These are phyloP conservation scores for Ivindomyrus marchei DNA, from an alignment of 2,113 vertebrate species.

Conservation along the genomic window DNA sequence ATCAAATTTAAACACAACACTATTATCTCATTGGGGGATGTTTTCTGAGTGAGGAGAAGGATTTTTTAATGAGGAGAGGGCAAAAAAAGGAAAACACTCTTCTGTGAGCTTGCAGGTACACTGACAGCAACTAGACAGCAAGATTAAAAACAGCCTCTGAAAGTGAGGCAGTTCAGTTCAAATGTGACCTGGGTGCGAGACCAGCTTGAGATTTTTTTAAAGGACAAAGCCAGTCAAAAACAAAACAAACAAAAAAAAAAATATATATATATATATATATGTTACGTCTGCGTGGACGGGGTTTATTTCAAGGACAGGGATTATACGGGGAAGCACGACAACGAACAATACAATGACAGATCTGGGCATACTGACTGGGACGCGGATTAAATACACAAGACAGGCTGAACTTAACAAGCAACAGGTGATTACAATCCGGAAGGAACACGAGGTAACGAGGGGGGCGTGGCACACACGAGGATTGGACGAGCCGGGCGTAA, in stretches of 20 bases:
- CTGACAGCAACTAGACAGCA: not conserved
- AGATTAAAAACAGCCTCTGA: conserved; percentile 1
- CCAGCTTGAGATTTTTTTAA: not conserved
- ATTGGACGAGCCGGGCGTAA: no score
- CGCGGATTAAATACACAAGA: no score
- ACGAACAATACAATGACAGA: no score
- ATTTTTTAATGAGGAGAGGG: not conserved
- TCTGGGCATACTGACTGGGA: no score
- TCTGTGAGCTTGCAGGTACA: not conserved
- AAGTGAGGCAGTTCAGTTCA: not conserved
- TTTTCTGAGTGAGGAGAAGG: not conserved
- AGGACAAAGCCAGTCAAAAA: not conserved
- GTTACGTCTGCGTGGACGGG: no score
- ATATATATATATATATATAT: no score
- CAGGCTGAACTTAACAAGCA: no score
- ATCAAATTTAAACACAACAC: conserved; percentile 35
- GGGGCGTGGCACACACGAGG: no score
- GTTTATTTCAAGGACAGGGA: no score
- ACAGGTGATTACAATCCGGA: no score
- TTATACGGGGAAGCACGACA: no score
- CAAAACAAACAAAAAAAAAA: not conserved
- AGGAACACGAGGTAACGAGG: no score
- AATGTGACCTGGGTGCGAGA: not conserved
- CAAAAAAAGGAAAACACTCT: not conserved
- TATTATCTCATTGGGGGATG: conserved; percentile 27